Percentiles rank a stretch among this genome's conserved stretches.
Conservation (phyloP, 2,888 invertebrate genomes). For the Torymus aiolomorphi region DNA sequence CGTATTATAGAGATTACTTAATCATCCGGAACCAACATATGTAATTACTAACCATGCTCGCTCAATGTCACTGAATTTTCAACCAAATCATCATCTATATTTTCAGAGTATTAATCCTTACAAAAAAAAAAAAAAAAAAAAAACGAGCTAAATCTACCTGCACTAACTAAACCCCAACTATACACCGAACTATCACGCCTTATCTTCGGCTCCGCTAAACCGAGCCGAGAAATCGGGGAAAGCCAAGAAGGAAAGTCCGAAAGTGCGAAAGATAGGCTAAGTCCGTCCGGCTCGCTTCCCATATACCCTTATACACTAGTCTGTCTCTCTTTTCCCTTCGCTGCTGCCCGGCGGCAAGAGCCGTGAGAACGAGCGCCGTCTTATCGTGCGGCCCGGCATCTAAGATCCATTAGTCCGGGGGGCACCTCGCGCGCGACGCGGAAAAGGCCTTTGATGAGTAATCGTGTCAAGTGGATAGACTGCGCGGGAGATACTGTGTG, state of each 20-base stretch:
- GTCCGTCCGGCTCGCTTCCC: not conserved
- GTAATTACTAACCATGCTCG: no score
- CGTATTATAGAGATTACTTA: no score
- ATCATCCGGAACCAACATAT: no score
- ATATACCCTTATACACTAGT: slow-evolving; percentile 7
- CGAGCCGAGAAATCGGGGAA: not conserved
- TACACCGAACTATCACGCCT: no score
- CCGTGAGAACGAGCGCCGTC: slow-evolving; percentile 50
- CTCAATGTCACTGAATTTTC: no score
- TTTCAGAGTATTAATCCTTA: no score
- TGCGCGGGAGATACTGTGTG: not conserved
- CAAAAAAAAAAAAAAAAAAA: no score
- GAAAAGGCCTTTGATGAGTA: slow-evolving; percentile 67
- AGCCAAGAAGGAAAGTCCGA: not conserved
- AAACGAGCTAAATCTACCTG: no score
- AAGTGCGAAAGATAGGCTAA: not conserved
- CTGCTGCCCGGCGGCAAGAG: not conserved
- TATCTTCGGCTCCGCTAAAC: no score
- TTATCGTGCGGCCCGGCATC: slow-evolving; percentile 63
- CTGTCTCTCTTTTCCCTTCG: not conserved
- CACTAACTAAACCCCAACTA: no score
- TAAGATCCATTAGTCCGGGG: slow-evolving; percentile 67
- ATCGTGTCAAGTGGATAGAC: slow-evolving; percentile 66
- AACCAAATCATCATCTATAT: no score
- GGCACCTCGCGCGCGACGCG: slow-evolving; percentile 55